These are phyloP conservation scores for Myiagra hebetior DNA, from an alignment of 2,113 vertebrate genomes.

Conservation along the genomic window DNA sequence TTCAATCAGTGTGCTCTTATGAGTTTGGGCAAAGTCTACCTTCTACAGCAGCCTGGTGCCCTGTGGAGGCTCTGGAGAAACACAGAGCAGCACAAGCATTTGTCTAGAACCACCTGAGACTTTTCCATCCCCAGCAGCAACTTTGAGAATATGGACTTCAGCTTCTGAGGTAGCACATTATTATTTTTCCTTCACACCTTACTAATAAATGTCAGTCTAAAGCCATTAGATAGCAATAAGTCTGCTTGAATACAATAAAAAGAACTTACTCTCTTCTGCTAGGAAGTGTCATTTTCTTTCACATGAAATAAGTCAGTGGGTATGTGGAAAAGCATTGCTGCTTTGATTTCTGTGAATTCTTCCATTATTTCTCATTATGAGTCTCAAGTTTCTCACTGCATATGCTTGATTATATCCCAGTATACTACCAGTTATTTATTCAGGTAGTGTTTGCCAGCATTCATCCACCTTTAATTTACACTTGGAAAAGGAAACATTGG, in stretches of 20 bases:
- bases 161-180: not conserved
- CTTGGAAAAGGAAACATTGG: conserved; percentile 33
- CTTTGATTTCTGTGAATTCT: conserved; percentile 52
- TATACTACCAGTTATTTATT: not conserved
- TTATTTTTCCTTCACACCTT: not conserved
- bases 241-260: not conserved
- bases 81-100: rapidly evolving
- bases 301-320: conserved; percentile 47
- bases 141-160: conserved; percentile 21
- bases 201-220: not conserved
- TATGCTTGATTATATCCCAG: conserved; percentile 34
- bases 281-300: conserved; percentile 37
- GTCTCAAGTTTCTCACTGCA: conserved; percentile 30
- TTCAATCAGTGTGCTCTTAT: conserved; percentile 8
- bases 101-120: not conserved
- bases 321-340: conserved; percentile 50
- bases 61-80: not conserved
- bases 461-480: conserved; percentile 59
- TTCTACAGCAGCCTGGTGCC: not conserved
- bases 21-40: not conserved
- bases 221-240: not conserved
- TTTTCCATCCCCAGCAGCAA: not conserved
- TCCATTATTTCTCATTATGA: conserved; percentile 62
- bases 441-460: conserved; percentile 5
- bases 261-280: not conserved